Conservation (phyloP, 2,113 vertebrate genomes). For the Microcebus jonahi region DNA sequence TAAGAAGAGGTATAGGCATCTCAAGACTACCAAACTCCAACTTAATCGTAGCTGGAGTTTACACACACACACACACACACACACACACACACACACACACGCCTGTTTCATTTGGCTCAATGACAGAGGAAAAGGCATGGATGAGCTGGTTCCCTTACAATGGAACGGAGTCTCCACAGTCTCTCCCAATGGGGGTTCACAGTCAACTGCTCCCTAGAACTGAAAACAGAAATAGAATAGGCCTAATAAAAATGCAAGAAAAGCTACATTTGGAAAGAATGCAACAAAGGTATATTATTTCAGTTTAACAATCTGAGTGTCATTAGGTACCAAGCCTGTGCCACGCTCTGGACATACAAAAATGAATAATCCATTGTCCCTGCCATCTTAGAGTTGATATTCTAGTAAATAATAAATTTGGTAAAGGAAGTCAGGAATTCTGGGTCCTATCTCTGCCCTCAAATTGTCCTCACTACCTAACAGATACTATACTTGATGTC, state of each 20-base stretch:
- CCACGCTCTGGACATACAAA: not conserved
- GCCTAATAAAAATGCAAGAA: not conserved
- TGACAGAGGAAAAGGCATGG: not conserved
- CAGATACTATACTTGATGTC: not conserved
- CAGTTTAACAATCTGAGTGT: not conserved
- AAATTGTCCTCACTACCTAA: not conserved
- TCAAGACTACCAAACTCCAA: not conserved
- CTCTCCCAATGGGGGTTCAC: not conserved
- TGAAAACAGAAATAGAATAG: not conserved
- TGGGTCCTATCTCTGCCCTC: not conserved
- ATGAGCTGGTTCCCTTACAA: not conserved
- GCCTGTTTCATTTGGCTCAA: not conserved
- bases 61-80: not conserved
- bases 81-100: not conserved
- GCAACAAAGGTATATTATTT: slow-evolving; percentile 7
- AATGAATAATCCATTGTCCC: not conserved
- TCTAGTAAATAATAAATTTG: not conserved
- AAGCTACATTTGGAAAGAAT: slow-evolving; percentile 38
- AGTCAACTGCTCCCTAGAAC: not conserved
- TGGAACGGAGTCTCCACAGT: not conserved
- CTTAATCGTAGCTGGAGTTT: not conserved
- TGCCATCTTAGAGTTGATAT: not conserved
- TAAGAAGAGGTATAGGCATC: not conserved
- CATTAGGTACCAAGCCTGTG: not conserved
- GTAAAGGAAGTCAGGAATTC: not conserved